phyloP scores from a whole-genome alignment of 2,888 invertebrate species.

The Cheilosia impressa region DNA sequence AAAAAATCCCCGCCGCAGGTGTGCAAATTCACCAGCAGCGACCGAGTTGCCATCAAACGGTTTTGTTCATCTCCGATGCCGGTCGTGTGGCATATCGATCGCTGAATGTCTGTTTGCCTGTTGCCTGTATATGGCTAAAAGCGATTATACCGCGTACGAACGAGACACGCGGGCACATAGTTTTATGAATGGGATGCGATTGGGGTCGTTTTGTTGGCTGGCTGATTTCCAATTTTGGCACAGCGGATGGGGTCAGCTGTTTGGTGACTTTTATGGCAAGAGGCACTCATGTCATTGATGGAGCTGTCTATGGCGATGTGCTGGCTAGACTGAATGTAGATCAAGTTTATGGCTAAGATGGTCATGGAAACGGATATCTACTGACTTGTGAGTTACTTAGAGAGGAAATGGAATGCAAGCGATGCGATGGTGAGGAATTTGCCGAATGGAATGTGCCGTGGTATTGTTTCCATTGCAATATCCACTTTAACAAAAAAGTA shows the following conservation, averaged over 20 bases:
- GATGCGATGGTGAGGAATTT: too few species aligned
- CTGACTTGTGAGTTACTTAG: not conserved
- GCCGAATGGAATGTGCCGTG: too few species aligned
- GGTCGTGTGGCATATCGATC: slow-evolving; percentile 54
- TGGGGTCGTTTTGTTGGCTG: slow-evolving; percentile 47
- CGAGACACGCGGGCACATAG: slow-evolving; percentile 20
- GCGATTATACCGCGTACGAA: slow-evolving; percentile 55
- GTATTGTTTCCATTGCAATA: too few species aligned
- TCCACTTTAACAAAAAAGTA: too few species aligned
- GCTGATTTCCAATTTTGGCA: slow-evolving; percentile 45
- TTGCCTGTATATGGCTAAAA: slow-evolving; percentile 49
- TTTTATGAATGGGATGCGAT: slow-evolving; percentile 69
- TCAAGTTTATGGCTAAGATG: slow-evolving; percentile 16
- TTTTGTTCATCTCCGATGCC: slow-evolving; percentile 27
- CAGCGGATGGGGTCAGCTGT: slow-evolving; percentile 51
- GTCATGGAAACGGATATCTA: not conserved
- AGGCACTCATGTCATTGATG: slow-evolving; percentile 25
- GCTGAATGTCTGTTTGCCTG: slow-evolving; percentile 22
- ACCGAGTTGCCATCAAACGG: slow-evolving; percentile 45
- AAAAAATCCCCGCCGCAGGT: slow-evolving; percentile 28
- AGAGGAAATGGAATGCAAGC: not conserved
- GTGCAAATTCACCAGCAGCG: slow-evolving; percentile 26
- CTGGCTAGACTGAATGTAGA: slow-evolving; percentile 24
- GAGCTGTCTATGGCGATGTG: slow-evolving; percentile 4
- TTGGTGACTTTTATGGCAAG: slow-evolving; percentile 32